Evolutionary conservation across 2,888 invertebrate species (phyloP).

Genomic region (Agrochola litura): DNA sequence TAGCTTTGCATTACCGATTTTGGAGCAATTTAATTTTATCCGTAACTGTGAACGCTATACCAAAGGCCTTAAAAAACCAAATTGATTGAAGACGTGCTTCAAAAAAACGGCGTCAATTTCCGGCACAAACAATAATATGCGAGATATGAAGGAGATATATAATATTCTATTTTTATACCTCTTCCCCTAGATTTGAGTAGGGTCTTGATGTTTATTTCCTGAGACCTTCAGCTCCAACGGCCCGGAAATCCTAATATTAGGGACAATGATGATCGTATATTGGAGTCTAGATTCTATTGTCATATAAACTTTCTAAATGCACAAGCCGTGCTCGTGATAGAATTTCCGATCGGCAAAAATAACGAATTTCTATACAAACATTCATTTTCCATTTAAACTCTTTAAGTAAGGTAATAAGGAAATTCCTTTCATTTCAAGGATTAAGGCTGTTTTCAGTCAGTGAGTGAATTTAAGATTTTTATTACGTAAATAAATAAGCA

Average conservation of each 20-base stretch:
- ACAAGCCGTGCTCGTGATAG: neutral
- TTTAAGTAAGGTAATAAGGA: no score
- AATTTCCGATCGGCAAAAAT: no score
- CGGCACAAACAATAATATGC: neutral
- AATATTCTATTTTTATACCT: constrained; percentile 31
- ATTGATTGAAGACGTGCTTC: neutral
- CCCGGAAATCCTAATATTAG: constrained; percentile 4
- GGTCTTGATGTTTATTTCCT: constrained; percentile 35
- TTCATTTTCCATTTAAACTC: neutral
- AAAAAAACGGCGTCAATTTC: constrained; percentile 22
- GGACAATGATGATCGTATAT: neutral
- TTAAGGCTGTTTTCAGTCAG: no score
- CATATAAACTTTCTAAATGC: neutral
- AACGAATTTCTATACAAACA: neutral
- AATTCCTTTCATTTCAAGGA: no score
- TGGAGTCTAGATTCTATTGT: neutral
- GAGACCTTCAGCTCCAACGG: constrained; percentile 9
- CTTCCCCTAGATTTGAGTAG: constrained; percentile 4
- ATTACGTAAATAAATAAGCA: no score
- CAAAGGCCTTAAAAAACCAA: neutral
- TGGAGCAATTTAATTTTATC: no score
- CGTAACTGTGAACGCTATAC: no score
- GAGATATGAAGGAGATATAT: constrained; percentile 24
- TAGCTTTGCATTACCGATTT: no score
- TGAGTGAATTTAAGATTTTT: no score